These are phyloP conservation scores for Nemopilema nomurai DNA, from an alignment of 30 jellyfish, hydroid and myxozoan genomes.

Conservation along the genomic window DNA sequence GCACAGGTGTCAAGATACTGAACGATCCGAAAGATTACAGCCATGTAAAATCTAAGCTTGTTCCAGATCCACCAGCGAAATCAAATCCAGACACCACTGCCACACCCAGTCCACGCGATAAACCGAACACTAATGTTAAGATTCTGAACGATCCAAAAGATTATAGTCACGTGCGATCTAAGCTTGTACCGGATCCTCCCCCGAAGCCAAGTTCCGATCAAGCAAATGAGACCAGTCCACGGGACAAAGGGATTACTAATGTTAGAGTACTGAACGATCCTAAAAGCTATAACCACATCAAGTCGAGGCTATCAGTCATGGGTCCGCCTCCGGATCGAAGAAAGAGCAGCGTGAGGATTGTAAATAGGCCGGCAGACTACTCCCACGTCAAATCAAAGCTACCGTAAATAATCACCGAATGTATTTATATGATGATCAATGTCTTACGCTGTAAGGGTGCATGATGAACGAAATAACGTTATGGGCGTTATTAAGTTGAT, in stretches of 20 bases:
- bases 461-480: too few species aligned
- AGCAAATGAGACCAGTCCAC: conserved; percentile 6
- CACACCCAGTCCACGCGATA: conserved; percentile 30
- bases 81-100: conserved; percentile 20
- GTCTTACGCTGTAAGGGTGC: too few species aligned
- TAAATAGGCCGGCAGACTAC: conserved; percentile 58
- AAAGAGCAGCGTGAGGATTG: conserved; percentile 47
- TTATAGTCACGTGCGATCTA: conserved; percentile 52
- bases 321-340: conserved; percentile 15
- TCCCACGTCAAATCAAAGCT: conserved; percentile 69
- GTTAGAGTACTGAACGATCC: conserved; percentile 56
- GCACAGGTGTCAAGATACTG: conserved; percentile 38
- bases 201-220: conserved; percentile 3
- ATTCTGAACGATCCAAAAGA: conserved; percentile 53
- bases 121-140: conserved; percentile 37
- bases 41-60: conserved; percentile 46
- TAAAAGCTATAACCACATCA: conserved; percentile 42
- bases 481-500: too few species aligned
- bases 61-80: conserved; percentile 40
- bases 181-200: conserved; percentile 18
- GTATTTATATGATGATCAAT: too few species aligned
- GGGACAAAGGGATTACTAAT: conserved; percentile 21
- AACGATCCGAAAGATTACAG: conserved; percentile 65
- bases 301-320: conserved; percentile 18
- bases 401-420: not conserved